Percentiles rank a stretch among this genome's conserved stretches.
Conservation (phyloP, 2,113 vertebrate genomes). For the Spea bombifrons region DNA sequence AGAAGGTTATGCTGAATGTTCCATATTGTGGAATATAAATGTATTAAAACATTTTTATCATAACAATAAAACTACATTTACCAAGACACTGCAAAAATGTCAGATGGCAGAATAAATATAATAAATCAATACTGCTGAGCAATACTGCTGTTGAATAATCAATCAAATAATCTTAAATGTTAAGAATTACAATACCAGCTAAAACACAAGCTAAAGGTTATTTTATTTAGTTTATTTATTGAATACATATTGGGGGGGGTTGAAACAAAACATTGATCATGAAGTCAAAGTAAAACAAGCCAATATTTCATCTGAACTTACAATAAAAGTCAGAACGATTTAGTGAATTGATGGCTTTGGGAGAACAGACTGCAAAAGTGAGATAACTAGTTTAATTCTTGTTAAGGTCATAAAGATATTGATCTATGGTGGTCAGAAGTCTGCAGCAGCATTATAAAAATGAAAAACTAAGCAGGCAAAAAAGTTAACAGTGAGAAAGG, state of each 20-base stretch:
- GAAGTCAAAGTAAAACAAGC: slow-evolving; percentile 38
- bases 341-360: slow-evolving; percentile 43
- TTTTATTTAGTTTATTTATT: slow-evolving; percentile 23
- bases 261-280: slow-evolving; percentile 37
- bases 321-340: slow-evolving; percentile 47
- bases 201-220: slow-evolving; percentile 11
- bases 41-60: no score
- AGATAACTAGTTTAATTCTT: slow-evolving; percentile 48
- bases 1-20: no score
- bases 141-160: not conserved
- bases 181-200: not conserved
- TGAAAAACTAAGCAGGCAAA: slow-evolving; percentile 27
- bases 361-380: slow-evolving; percentile 40
- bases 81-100: not conserved
- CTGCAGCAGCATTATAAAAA: slow-evolving; percentile 19
- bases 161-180: slow-evolving; percentile 3
- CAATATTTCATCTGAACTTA: slow-evolving; percentile 45
- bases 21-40: no score
- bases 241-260: slow-evolving; percentile 9
- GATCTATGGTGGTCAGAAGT: slow-evolving; percentile 39
- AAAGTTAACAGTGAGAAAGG: slow-evolving; percentile 29
- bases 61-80: not conserved
- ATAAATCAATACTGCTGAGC: not conserved
- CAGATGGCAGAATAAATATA: not conserved
- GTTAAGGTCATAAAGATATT: slow-evolving; percentile 48